A percentile compares a stretch with the other conserved stretches of the same genome.
phyloP scores from a whole-genome alignment of 2,797 vertebrate genomes.

The Potorous gilbertii region DNA sequence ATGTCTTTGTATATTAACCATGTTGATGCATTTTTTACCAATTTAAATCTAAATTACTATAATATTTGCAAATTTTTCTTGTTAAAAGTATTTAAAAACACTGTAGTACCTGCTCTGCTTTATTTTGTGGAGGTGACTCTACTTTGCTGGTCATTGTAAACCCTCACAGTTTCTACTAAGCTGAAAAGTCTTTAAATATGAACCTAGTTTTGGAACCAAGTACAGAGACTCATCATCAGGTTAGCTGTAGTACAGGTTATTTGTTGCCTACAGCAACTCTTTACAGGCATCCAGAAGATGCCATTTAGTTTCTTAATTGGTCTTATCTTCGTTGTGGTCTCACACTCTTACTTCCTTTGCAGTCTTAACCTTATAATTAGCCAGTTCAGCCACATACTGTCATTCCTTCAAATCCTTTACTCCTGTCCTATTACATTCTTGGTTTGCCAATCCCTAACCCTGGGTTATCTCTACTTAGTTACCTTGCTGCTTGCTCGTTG shows the following conservation, averaged over 20 bases:
- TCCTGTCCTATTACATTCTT: not conserved
- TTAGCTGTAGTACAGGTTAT: not conserved
- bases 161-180: not conserved
- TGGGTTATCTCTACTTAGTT: not conserved
- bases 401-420: not conserved
- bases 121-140: not conserved
- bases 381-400: not conserved
- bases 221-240: not conserved
- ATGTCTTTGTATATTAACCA: not conserved
- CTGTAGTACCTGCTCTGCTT: not conserved
- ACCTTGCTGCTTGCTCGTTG: not conserved
- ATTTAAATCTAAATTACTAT: not conserved
- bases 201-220: not conserved
- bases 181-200: not conserved
- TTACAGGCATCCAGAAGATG: not conserved
- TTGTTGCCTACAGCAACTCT: not conserved
- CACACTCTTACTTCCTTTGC: not conserved
- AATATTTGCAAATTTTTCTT: no score
- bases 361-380: not conserved
- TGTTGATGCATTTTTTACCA: not conserved
- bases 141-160: not conserved
- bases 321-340: not conserved
- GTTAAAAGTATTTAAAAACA: no score
- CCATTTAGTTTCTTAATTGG: not conserved
- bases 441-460: not conserved